A percentile compares a stretch with the other conserved stretches of the same genome.
Conservation (phyloP, 1,140 invertebrate species). For the Acyrthosiphon pisum region DNA sequence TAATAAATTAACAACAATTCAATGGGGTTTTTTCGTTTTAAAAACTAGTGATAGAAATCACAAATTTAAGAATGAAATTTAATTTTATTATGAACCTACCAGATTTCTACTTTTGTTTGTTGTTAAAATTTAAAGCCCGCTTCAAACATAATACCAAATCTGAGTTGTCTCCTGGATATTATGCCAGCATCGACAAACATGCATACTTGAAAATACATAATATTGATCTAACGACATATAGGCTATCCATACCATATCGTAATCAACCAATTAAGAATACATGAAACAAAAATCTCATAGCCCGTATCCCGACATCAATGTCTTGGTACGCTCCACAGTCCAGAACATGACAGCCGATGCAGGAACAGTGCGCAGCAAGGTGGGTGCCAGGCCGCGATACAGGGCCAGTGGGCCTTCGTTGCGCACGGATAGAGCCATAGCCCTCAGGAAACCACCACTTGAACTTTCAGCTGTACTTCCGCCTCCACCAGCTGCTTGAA, state of each 20-base stretch:
- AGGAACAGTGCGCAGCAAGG: constrained; percentile 90
- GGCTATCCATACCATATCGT: background rate
- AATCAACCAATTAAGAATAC: background rate
- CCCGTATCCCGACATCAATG: constrained; percentile 68
- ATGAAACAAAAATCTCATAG: background rate
- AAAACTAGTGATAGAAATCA: background rate
- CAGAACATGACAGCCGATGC: constrained; percentile 94
- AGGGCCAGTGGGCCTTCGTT: constrained; percentile 81
- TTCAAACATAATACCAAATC: background rate
- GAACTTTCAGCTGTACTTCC: background rate
- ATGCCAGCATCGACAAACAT: background rate
- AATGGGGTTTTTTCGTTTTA: background rate
- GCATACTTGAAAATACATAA: background rate
- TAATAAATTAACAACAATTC: background rate
- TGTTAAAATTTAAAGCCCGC: background rate
- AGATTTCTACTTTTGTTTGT: background rate
- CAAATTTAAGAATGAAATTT: background rate
- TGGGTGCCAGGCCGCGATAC: constrained; percentile 93
- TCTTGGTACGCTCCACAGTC: constrained; percentile 92
- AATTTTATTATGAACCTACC: too few species aligned
- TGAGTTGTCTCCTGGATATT: background rate
- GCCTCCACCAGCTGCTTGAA: constrained; percentile 73
- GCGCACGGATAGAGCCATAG: constrained; percentile 72
- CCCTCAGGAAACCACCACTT: constrained; percentile 2
- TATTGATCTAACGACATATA: background rate